These are phyloP conservation scores for Bellardia bayeri DNA, from an alignment of 2,888 invertebrate genomes.

Conservation along the genomic window DNA sequence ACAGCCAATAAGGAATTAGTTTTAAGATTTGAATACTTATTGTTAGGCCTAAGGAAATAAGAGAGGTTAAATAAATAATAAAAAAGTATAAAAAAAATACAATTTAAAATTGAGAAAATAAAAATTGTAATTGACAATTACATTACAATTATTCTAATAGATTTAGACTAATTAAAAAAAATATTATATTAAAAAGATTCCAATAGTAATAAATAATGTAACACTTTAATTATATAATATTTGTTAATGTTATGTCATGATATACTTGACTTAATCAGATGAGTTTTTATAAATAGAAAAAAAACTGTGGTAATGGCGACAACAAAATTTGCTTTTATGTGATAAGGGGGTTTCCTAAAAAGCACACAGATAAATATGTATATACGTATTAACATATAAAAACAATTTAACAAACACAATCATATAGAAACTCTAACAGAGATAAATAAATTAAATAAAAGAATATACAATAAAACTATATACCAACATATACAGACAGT, in stretches of 20 bases:
- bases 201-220: too few species aligned
- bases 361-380: neutral
- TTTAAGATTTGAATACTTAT: too few species aligned
- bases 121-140: too few species aligned
- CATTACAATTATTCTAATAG: too few species aligned
- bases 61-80: too few species aligned
- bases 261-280: constrained; percentile 33
- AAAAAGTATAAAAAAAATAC: too few species aligned
- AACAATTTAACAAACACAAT: neutral
- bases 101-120: too few species aligned
- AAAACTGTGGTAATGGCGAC: constrained; percentile 15
- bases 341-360: constrained; percentile 9
- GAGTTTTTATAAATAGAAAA: constrained; percentile 27
- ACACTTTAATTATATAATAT: neutral
- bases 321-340: constrained; percentile 19
- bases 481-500: neutral
- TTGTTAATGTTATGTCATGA: neutral
- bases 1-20: too few species aligned
- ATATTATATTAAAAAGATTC: too few species aligned
- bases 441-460: neutral
- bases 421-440: neutral
- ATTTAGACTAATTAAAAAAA: too few species aligned
- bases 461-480: neutral
- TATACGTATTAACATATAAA: neutral
- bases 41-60: too few species aligned